phyloP scores from a whole-genome alignment of 2,113 vertebrate genomes.

The Ochotona curzoniae region DNA sequence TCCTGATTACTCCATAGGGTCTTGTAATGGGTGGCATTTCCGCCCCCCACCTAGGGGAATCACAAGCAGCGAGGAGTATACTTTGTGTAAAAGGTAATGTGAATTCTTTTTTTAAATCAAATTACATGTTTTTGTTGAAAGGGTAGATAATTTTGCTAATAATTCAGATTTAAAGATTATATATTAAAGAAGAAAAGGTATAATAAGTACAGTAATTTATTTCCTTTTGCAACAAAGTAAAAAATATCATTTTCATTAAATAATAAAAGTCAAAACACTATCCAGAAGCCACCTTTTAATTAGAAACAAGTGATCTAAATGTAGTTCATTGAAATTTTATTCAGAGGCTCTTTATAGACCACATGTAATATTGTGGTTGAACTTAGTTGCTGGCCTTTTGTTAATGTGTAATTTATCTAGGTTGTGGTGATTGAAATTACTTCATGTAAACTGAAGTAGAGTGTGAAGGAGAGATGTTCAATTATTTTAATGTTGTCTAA shows the following conservation, averaged over 20 bases:
- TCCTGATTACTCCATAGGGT: constrained; percentile 82
- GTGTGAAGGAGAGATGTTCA: constrained; percentile 41
- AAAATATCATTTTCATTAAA: constrained; percentile 27
- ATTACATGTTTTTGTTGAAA: constrained; percentile 57
- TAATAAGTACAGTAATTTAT: constrained; percentile 2
- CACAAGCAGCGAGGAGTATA: constrained; percentile 99
- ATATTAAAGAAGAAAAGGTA: constrained; percentile 51
- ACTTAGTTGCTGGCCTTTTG: constrained; percentile 47
- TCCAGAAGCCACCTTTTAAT: constrained; percentile 35
- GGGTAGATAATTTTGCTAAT: neutral
- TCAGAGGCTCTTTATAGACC: constrained; percentile 4
- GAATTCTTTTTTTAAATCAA: constrained; percentile 39
- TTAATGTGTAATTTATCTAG: constrained; percentile 54
- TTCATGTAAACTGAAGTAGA: constrained; percentile 51
- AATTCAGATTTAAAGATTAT: constrained; percentile 52
- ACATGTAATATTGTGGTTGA: neutral
- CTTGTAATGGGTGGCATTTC: constrained; percentile 96
- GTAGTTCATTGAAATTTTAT: constrained; percentile 13
- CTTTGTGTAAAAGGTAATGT: constrained; percentile 96
- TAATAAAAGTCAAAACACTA: constrained; percentile 36
- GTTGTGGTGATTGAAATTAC: constrained; percentile 19
- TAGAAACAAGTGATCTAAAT: neutral
- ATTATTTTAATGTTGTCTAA: constrained; percentile 60
- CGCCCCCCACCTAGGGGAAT: constrained; percentile 97
- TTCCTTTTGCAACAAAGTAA: constrained; percentile 48